A percentile compares a stretch with the other conserved stretches of the same genome.
These are phyloP conservation scores for Aricia agestis DNA, from an alignment of 1,140 invertebrate species.

Conservation along the genomic window DNA sequence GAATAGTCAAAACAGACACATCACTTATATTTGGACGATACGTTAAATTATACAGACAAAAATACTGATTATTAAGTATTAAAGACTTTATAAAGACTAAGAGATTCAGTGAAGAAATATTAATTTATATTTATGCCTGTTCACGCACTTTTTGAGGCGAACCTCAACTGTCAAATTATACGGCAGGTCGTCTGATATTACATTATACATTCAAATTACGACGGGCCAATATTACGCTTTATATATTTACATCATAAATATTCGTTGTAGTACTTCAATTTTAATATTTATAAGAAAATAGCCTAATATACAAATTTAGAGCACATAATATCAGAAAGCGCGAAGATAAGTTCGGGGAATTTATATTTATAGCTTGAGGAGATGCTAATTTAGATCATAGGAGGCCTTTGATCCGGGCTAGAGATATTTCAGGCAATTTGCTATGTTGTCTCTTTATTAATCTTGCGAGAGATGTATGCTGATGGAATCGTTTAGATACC, in stretches of 20 bases:
- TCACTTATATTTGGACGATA: not conserved
- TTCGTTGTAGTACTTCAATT: not conserved
- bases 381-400: not conserved
- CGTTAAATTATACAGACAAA: not conserved
- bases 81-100: not conserved
- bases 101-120: not conserved
- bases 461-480: not conserved
- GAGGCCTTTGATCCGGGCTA: not conserved
- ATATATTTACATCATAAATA: not conserved
- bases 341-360: constrained; percentile 1
- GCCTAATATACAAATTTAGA: constrained; percentile 11
- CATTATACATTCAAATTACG: constrained; percentile 4
- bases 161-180: not conserved
- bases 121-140: constrained; percentile 1
- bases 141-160: not conserved
- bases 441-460: too few species aligned
- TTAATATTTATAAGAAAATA: constrained; percentile 12
- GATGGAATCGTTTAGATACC: not conserved
- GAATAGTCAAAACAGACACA: not conserved
- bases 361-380: constrained; percentile 11
- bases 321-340: constrained; percentile 11
- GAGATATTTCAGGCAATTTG: too few species aligned
- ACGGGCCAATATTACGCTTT: not conserved
- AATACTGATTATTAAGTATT: not conserved
- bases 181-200: not conserved